These are phyloP conservation scores for Silurus meridionalis DNA, from an alignment of 2,113 vertebrate species.

Conservation along the genomic window DNA sequence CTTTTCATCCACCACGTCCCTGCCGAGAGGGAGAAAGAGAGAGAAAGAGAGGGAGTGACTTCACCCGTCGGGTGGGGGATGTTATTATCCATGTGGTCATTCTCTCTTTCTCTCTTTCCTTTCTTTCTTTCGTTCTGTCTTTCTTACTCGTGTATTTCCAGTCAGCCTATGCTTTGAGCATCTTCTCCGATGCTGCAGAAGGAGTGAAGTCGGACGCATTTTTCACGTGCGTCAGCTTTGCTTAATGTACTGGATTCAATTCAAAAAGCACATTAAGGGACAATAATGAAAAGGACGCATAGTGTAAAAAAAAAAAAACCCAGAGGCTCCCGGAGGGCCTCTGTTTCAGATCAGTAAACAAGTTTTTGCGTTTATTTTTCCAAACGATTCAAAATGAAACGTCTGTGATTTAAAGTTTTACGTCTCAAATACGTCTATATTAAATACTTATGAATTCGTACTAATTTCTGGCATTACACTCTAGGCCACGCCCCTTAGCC, in stretches of 20 bases:
- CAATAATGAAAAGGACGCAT: constrained; percentile 18
- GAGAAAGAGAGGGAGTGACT: background rate
- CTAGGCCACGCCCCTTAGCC: background rate
- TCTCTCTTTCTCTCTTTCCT: background rate
- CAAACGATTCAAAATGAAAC: no score
- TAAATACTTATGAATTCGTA: background rate
- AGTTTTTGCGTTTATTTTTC: background rate
- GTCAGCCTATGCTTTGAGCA: background rate
- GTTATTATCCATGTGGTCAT: background rate
- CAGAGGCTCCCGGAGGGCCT: background rate
- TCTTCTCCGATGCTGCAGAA: background rate
- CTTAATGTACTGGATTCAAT: constrained; percentile 23
- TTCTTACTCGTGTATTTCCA: background rate
- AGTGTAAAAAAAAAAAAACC: no score
- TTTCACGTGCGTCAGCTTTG: background rate
- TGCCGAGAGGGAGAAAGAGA: constrained; percentile 30
- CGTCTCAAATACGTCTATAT: background rate
- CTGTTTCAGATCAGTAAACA: background rate
- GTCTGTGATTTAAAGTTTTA: no score
- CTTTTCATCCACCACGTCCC: constrained; percentile 27
- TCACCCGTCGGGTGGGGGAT: background rate
- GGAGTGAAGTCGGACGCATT: background rate
- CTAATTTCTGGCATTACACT: background rate
- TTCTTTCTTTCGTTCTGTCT: background rate
- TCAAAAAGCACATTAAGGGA: constrained; percentile 11